A percentile compares a stretch with the other conserved stretches of the same genome.
phyloP scores from a whole-genome alignment of 2,113 vertebrate genomes.

The Dryoscopus gambensis region DNA sequence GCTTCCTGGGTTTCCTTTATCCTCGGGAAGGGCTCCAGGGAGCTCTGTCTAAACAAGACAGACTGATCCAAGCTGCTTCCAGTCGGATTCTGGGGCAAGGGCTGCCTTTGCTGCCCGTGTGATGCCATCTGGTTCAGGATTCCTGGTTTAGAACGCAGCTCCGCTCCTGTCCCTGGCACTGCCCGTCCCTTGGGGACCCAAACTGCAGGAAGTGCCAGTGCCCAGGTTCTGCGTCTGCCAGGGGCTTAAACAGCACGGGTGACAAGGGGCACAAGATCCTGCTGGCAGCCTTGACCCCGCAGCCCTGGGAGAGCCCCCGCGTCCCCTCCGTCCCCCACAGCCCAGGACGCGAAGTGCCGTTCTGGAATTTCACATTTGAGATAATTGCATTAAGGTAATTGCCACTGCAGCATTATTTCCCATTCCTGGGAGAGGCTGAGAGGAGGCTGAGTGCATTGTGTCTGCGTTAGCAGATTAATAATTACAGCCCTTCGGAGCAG shows the following conservation, averaged over 20 bases:
- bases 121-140: background rate
- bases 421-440: background rate
- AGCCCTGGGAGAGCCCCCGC: background rate
- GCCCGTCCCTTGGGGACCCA: fast-evolving
- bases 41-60: background rate
- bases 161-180: fast-evolving
- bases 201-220: background rate
- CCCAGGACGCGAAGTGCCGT: fast-evolving
- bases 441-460: conserved; percentile 15
- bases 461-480: conserved; percentile 32
- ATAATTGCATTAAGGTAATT: conserved; percentile 32
- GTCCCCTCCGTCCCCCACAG: fast-evolving
- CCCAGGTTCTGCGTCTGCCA: background rate
- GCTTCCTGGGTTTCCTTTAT: fast-evolving
- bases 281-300: background rate
- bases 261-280: fast-evolving
- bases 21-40: background rate
- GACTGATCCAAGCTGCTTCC: background rate
- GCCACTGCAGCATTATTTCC: conserved; percentile 5
- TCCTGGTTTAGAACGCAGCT: fast-evolving
- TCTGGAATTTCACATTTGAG: background rate
- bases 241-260: fast-evolving
- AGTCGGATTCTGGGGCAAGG: fast-evolving
- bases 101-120: fast-evolving
- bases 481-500: conserved; percentile 14